These are phyloP conservation scores for Vesta saturnalis DNA, from an alignment of 2,888 invertebrate species.

Conservation along the genomic window DNA sequence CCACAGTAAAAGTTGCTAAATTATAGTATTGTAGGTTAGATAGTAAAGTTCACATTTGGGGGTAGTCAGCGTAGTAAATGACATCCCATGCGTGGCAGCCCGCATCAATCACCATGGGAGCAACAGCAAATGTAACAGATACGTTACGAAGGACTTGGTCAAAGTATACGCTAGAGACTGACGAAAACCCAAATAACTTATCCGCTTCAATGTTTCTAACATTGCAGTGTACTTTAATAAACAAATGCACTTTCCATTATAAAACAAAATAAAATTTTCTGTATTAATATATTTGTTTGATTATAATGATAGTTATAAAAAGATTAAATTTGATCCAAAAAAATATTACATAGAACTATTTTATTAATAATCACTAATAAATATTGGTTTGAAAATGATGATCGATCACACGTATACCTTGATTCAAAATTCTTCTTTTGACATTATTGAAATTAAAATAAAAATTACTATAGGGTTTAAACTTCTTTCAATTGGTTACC, in stretches of 20 bases:
- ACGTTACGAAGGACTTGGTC: conserved; percentile 34
- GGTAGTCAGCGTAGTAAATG: conserved; percentile 49
- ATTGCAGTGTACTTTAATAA: conserved; percentile 18
- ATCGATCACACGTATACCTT: too few species aligned
- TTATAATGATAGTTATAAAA: too few species aligned
- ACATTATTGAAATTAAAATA: too few species aligned
- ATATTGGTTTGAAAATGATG: too few species aligned
- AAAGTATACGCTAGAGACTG: conserved; percentile 32
- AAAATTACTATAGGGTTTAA: too few species aligned
- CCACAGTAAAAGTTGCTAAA: conserved; percentile 36
- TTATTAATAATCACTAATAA: too few species aligned
- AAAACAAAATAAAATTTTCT: not conserved
- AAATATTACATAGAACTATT: too few species aligned
- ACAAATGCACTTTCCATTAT: conserved; percentile 6
- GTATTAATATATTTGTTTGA: too few species aligned
- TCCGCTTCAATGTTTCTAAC: conserved; percentile 21
- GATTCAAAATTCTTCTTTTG: too few species aligned
- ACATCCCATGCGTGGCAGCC: conserved; percentile 47
- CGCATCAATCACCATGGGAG: conserved; percentile 42
- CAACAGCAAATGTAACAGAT: conserved; percentile 39
- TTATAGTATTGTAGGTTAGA: conserved; percentile 43
- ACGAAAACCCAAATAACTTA: conserved; percentile 25
- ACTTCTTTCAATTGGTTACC: too few species aligned
- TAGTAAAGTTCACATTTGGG: conserved; percentile 46
- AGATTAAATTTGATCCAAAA: too few species aligned